These are phyloP conservation scores for Heteromyza rotundicornis DNA, from an alignment of 2,888 invertebrate species.

Conservation along the genomic window DNA sequence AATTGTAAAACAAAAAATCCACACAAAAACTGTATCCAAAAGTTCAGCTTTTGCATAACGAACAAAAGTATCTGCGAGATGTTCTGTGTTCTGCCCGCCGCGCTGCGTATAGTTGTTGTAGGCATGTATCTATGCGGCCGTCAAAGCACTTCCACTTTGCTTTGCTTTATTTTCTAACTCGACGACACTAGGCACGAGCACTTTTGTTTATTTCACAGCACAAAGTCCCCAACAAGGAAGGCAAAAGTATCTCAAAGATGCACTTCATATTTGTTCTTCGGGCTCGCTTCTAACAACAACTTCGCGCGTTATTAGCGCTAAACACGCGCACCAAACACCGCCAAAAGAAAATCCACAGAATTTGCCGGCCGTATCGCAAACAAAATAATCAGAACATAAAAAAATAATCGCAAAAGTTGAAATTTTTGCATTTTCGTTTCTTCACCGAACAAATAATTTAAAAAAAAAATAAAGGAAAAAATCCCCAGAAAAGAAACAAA, in stretches of 20 bases:
- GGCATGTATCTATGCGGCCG: background rate
- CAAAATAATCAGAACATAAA: constrained; percentile 31
- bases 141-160: too few species aligned
- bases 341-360: background rate
- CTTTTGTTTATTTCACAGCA: background rate
- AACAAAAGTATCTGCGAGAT: background rate
- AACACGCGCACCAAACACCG: background rate
- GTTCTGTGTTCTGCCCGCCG: too few species aligned
- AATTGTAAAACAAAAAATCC: constrained; percentile 23
- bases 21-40: background rate
- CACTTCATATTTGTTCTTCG: background rate
- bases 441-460: constrained; percentile 31
- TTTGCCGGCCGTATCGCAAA: too few species aligned
- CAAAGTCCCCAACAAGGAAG: background rate
- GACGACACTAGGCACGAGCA: background rate
- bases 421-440: too few species aligned
- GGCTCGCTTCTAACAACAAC: background rate
- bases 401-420: constrained; percentile 8
- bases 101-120: background rate
- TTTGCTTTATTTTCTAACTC: background rate
- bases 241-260: background rate
- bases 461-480: constrained; percentile 29
- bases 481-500: constrained; percentile 31
- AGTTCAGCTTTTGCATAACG: background rate
- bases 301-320: too few species aligned